These are phyloP conservation scores for Solea senegalensis DNA, from an alignment of 2,113 vertebrate species.

Conservation along the genomic window DNA sequence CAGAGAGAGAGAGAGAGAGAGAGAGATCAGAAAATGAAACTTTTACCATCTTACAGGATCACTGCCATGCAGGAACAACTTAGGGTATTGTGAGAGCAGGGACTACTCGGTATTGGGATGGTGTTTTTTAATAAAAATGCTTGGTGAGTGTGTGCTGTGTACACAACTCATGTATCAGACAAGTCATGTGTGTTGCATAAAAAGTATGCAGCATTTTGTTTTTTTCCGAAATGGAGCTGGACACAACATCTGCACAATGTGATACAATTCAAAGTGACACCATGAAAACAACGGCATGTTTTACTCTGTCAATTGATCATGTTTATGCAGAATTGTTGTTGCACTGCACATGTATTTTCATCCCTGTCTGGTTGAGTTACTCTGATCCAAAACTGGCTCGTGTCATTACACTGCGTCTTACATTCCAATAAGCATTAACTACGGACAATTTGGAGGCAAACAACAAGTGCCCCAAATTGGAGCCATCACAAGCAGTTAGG, in stretches of 20 bases:
- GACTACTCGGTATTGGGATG: no score
- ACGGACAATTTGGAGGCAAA: conserved; percentile 14
- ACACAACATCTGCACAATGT: no score
- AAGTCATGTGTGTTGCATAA: no score
- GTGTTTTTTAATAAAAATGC: no score
- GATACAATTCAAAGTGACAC: no score
- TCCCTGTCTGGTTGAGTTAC: background rate
- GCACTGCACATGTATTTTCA: background rate
- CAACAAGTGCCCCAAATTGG: conserved; percentile 5
- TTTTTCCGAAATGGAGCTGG: no score
- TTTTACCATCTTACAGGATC: background rate
- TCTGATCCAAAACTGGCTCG: background rate
- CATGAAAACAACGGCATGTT: no score
- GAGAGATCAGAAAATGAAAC: background rate
- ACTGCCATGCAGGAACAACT: background rate
- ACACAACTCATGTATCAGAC: no score
- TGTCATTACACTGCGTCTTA: background rate
- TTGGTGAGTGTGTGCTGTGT: no score
- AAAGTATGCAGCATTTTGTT: no score
- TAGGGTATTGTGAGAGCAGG: background rate
- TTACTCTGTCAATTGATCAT: no score
- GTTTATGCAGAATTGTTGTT: background rate
- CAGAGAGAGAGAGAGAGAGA: background rate
- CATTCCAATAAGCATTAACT: background rate
- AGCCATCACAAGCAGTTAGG: conserved; percentile 22